Evolutionary conservation across 1,140 invertebrate species (phyloP), one percentile per base, ranked within the genome.

Genomic region (Drosophila guanche): DNA sequence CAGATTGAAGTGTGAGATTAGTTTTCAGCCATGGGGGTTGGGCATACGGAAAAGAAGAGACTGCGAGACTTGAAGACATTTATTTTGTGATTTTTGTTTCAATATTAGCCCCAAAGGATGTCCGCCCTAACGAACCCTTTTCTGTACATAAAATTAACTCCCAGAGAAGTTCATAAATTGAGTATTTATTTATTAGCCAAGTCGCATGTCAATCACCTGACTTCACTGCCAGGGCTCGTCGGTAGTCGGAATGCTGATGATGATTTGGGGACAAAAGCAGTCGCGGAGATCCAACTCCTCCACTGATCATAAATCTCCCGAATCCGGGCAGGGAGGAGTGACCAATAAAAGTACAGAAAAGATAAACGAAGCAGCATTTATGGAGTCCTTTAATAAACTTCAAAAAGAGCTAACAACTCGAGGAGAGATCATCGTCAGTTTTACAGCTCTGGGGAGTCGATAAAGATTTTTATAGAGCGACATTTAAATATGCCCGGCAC

Each of bases 341-440:
- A 20, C 33, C 37, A 58, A 65, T 76, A 75, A 79, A 75, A 79
- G 20, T 16, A 12, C 10, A 29, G 10, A 33, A 63, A 71, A 55
- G 75, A 63, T 47, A 20, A 20, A 20, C 16, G 16, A 20, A 20
- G 16, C 12, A 10, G 62, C 55, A 72, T 80, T 76, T 86, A 80
- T 76, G 57, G 77, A 80, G 68, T 86, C 80, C 80, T 85, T 85
- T 85, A 85, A 85, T 85, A 86, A 77, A 77, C 81, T 73, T 10
- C 12, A 45, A 50, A 50, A 29, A 55, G n/a, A 42, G 14, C 37
- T 61, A 8, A 2, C 56, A 5, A 2, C 10, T n/a, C 8, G 46
- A 46, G 27, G 37, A 33, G 72, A 70, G 48, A 47, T 69, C 27
- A 43, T 53, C 29, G 61, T 42, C 52, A 53, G 42, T 66, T 78